A percentile compares a stretch with the other conserved stretches of the same genome.
Evolutionary conservation across 1,140 invertebrate genomes (phyloP).

Genomic region (Antheraea pernyi): DNA sequence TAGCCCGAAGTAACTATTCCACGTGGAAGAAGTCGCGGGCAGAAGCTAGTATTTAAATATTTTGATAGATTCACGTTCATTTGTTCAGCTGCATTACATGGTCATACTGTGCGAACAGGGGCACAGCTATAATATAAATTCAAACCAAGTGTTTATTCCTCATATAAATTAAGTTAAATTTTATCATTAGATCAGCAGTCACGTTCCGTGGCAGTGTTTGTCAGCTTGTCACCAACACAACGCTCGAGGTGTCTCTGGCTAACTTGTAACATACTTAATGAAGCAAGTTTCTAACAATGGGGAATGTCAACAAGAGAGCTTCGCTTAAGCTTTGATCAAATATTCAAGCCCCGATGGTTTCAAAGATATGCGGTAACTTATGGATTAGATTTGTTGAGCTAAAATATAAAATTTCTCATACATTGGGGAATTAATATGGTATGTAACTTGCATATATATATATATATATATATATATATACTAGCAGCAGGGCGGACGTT

Average conservation of each 20-base stretch:
- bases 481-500: no score
- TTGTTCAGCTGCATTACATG: no score
- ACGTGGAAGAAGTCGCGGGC: no score
- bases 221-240: not conserved
- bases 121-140: no score
- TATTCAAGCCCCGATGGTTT: not conserved
- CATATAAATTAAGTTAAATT: not conserved
- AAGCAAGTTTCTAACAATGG: not conserved
- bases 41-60: no score
- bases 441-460: no score
- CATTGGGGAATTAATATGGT: no score
- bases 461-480: no score
- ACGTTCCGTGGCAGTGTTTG: not conserved
- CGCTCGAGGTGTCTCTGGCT: not conserved
- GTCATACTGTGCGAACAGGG: no score
- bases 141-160: not conserved
- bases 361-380: not conserved
- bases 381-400: not conserved
- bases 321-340: not conserved
- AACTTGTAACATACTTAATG: conserved; percentile 5
- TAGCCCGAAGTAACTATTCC: no score
- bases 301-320: not conserved
- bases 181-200: not conserved
- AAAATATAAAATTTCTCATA: not conserved
- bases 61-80: no score